Conservation (phyloP, 1,140 invertebrate genomes). For the Drosophila serrata region DNA sequence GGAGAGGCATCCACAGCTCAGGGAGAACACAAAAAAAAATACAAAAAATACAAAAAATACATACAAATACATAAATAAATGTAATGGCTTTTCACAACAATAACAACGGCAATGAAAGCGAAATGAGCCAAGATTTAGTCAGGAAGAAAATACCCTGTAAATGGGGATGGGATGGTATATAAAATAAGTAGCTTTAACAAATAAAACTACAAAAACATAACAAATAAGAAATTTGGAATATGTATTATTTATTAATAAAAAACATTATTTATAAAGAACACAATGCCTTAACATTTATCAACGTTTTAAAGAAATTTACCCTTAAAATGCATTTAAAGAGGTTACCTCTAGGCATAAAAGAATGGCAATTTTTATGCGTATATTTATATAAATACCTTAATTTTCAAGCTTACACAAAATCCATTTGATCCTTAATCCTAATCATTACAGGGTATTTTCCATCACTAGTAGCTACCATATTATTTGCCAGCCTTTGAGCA, state of each 20-base stretch:
- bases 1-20: conserved; percentile 34
- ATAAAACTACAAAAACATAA: background rate
- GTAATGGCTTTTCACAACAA: conserved; percentile 67
- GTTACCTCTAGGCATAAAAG: too few relatives aligned
- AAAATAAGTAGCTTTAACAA: too few relatives aligned
- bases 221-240: background rate
- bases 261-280: background rate
- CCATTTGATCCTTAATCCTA: background rate
- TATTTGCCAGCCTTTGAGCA: conserved; percentile 52
- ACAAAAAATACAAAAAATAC: conserved; percentile 22
- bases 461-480: conserved; percentile 60
- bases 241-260: background rate
- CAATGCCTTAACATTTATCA: too few relatives aligned
- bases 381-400: background rate
- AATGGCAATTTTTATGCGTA: background rate
- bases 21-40: conserved; percentile 22
- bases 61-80: conserved; percentile 75
- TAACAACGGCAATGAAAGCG: conserved; percentile 40
- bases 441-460: conserved; percentile 9
- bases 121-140: background rate
- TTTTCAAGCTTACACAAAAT: background rate
- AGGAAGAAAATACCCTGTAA: conserved; percentile 18
- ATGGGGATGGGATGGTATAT: too few relatives aligned
- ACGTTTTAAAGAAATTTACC: too few relatives aligned
- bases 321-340: too few relatives aligned